A percentile compares a stretch with the other conserved stretches of the same genome.
Evolutionary conservation across 2,797 vertebrate species (phyloP).

Genomic region (Morus bassanus): DNA sequence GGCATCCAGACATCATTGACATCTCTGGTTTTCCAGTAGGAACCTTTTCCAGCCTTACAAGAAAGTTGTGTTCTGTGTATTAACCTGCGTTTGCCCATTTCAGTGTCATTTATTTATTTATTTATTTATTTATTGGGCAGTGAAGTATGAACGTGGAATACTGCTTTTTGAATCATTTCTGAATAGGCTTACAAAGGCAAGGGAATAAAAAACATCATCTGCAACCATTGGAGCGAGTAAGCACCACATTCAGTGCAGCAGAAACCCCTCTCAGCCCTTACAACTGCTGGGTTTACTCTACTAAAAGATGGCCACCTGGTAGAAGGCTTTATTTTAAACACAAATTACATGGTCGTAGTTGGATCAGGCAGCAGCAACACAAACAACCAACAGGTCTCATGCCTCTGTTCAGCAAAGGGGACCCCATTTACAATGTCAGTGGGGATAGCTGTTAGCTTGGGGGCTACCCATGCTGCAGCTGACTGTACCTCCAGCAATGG

Average conservation of each 20-base stretch:
- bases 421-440: background rate
- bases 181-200: background rate
- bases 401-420: background rate
- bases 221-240: background rate
- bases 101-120: background rate
- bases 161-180: background rate
- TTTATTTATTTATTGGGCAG: background rate
- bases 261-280: background rate
- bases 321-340: background rate
- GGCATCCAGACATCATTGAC: background rate
- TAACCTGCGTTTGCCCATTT: background rate
- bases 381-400: background rate
- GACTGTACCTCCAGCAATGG: background rate
- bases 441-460: background rate
- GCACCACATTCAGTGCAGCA: background rate
- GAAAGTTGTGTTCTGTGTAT: background rate
- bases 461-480: background rate
- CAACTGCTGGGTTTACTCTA: accelerated
- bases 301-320: background rate
- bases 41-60: background rate
- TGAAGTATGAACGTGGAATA: background rate
- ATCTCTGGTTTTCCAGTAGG: background rate
- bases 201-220: background rate
- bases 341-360: background rate
- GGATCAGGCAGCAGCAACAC: background rate